Percentiles rank a stretch among this genome's conserved stretches.
These are phyloP conservation scores for Pseudoatta argentina DNA, from an alignment of 1,140 invertebrate species.

Conservation along the genomic window DNA sequence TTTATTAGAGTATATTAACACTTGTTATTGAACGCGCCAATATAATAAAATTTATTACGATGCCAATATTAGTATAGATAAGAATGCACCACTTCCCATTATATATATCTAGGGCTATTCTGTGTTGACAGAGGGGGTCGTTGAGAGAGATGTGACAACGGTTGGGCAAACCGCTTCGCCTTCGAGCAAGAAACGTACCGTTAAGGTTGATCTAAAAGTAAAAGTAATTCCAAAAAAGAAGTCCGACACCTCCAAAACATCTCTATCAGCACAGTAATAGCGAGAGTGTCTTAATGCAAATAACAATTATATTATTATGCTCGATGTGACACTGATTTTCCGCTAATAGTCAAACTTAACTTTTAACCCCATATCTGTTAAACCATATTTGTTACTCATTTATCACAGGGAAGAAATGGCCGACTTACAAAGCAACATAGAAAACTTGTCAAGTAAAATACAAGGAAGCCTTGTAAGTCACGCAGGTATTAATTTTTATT, in stretches of 20 bases:
- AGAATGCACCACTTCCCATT: slow-evolving; percentile 71
- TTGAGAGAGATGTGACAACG: slow-evolving; percentile 86
- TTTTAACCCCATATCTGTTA: slow-evolving; percentile 51
- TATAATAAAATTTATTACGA: slow-evolving; percentile 3
- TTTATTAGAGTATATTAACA: not conserved
- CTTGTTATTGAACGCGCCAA: not conserved
- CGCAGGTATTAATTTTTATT: slow-evolving; percentile 71
- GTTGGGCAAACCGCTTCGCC: slow-evolving; percentile 88
- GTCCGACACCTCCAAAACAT: slow-evolving; percentile 81
- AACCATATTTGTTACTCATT: slow-evolving; percentile 57
- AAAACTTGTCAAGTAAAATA: slow-evolving; percentile 85
- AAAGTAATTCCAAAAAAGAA: slow-evolving; percentile 90
- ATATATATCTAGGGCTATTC: slow-evolving; percentile 85
- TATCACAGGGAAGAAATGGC: slow-evolving; percentile 86
- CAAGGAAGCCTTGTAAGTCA: slow-evolving; percentile 82
- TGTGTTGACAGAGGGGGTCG: slow-evolving; percentile 88
- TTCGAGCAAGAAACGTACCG: slow-evolving; percentile 91
- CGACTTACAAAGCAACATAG: slow-evolving; percentile 86
- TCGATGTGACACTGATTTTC: slow-evolving; percentile 37
- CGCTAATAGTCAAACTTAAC: slow-evolving; percentile 17
- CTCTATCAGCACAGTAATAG: slow-evolving; percentile 85
- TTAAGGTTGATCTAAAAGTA: slow-evolving; percentile 93
- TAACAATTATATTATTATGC: slow-evolving; percentile 23
- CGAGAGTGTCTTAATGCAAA: slow-evolving; percentile 45
- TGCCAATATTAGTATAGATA: slow-evolving; percentile 75